Base-by-base conservation (phyloP, 2,888 invertebrate genomes). In the Cryptocephalus primarius region DNA sequence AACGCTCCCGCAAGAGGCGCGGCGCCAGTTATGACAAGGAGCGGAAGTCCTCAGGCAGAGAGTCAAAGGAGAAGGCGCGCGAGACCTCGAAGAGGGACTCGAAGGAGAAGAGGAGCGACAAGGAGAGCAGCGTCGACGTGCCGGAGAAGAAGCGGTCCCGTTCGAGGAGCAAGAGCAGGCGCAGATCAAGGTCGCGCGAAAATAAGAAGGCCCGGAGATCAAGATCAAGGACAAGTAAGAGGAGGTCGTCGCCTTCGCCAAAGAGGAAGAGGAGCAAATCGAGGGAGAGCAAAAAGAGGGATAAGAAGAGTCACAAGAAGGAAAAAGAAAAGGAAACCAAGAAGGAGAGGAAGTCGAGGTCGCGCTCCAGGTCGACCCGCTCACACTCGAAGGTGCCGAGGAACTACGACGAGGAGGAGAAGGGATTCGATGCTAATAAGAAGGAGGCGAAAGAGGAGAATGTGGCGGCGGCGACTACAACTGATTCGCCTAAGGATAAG, bases 131-230 rank as follows among this genome's bases (percentile, higher is more conserved):
- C 49, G 49, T 55, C 9, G 66, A 68, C 45, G 46, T 56, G 60
- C 58, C 71, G 63, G 56, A 54, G 53, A 56, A 57, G 33, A 55
- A 56, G 14, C 52, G 50, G 46, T 75, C 74, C 9, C 70, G 72
- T 43, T 75, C 83, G 0, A 72, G 81, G 1, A 81, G 81, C 33
- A 73, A 75, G 44, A 77, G 81, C 63, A 66, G 71, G 33, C 65
- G 69, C 10, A 56, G 77, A 33, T 75, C 78, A 8, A 69, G 76
- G 42, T 58, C 69, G 8, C 58, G 69, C n/a, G 36, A 36, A 4
- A 42, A 13, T 6, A 40, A n/a, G 14, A n/a, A 36, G 36, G 36
- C 12, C 3, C 36, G 12, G 2, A n/a, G 11, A 6, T 40, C 11
- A 8, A 40, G 40, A 40, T 40, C 40, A 8, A 13, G 13, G 66